Evolutionary conservation across 2,888 invertebrate species (phyloP).

Genomic region (Julus scanicus): DNA sequence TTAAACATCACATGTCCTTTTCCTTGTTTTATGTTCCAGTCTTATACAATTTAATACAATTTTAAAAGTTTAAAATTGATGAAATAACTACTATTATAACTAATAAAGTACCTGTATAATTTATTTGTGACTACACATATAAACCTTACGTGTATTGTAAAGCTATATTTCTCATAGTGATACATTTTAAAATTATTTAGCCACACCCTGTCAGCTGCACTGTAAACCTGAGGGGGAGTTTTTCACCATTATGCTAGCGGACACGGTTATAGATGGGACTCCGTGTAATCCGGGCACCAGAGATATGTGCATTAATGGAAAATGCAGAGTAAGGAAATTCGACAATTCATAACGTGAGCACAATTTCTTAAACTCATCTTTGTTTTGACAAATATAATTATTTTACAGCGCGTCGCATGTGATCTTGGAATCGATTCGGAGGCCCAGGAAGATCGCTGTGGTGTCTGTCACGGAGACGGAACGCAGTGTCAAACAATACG

Average conservation of each 20-base stretch:
- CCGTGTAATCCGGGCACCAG: slow-evolving; percentile 83
- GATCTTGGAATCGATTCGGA: slow-evolving; percentile 87
- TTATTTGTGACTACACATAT: too few species aligned
- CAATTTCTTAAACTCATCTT: neutral
- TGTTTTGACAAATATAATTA: neutral
- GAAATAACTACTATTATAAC: too few species aligned
- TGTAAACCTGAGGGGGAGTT: slow-evolving; percentile 82
- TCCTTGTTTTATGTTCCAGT: too few species aligned
- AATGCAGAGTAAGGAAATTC: slow-evolving; percentile 75
- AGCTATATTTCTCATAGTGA: neutral
- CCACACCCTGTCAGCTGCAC: slow-evolving; percentile 78
- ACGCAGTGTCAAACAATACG: slow-evolving; percentile 80
- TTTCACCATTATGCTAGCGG: slow-evolving; percentile 79
- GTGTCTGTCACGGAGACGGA: slow-evolving; percentile 86
- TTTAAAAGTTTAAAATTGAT: too few species aligned
- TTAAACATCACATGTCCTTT: too few species aligned
- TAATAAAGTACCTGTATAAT: too few species aligned
- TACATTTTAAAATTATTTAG: slow-evolving; percentile 60
- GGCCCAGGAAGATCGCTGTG: slow-evolving; percentile 84
- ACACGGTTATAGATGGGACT: slow-evolving; percentile 84
- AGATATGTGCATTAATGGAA: slow-evolving; percentile 84
- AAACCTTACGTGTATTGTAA: neutral
- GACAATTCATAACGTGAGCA: too few species aligned
- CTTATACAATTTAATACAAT: too few species aligned
- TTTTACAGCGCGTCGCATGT: slow-evolving; percentile 85